These are phyloP conservation scores for Nephrocerus scutellatus DNA, from an alignment of 2,888 invertebrate species.

Conservation along the genomic window DNA sequence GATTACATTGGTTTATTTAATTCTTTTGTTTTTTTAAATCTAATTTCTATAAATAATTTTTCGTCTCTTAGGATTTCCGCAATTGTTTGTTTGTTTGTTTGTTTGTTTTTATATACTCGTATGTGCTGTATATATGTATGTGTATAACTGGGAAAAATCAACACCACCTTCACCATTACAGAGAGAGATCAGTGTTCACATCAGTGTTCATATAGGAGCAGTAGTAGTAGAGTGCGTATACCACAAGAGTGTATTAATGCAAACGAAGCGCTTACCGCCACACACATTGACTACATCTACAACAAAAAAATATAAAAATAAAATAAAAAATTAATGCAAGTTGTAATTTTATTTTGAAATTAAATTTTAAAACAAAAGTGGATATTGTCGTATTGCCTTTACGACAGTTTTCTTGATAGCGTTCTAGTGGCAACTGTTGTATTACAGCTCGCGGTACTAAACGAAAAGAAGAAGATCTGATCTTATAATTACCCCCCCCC, in stretches of 20 bases:
- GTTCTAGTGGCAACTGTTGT: too few species aligned
- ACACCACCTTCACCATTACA: slow-evolving; percentile 30
- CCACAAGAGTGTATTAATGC: too few species aligned
- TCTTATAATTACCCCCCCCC: too few species aligned
- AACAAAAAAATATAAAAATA: slow-evolving; percentile 48
- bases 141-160: slow-evolving; percentile 4
- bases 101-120: too few species aligned
- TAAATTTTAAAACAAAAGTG: slow-evolving; percentile 9
- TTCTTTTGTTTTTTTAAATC: too few species aligned
- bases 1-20: too few species aligned
- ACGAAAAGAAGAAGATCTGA: too few species aligned
- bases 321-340: slow-evolving; percentile 9
- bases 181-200: slow-evolving; percentile 33
- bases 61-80: too few species aligned
- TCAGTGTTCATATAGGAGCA: slow-evolving; percentile 28
- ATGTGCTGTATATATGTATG: slow-evolving; percentile 18
- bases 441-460: too few species aligned
- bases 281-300: slow-evolving; percentile 83
- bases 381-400: slow-evolving; percentile 5
- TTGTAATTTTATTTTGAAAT: background rate
- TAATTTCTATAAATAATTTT: too few species aligned
- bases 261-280: slow-evolving; percentile 81
- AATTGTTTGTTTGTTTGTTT: too few species aligned
- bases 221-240: slow-evolving; percentile 27
- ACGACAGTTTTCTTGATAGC: background rate